phyloP scores from a whole-genome alignment of 1,140 invertebrate genomes.

The Drosophila sp. region DNA sequence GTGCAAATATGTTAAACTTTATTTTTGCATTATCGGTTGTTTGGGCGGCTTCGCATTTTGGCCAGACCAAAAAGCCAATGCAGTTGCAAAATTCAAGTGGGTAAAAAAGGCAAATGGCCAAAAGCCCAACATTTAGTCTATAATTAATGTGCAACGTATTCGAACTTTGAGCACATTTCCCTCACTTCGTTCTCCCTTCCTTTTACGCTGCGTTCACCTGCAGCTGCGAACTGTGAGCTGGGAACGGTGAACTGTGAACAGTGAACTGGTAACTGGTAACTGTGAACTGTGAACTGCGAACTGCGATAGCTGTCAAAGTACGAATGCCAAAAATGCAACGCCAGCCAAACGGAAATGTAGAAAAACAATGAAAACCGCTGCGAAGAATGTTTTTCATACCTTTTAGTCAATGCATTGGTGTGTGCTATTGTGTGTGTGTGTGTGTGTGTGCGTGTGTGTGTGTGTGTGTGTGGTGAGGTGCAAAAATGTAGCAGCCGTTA shows the following conservation, averaged over 20 bases:
- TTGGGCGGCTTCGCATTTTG: no score
- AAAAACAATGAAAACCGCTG: slow-evolving; percentile 79
- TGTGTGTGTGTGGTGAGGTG: slow-evolving; percentile 59
- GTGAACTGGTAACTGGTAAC: no score
- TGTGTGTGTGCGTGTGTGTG: slow-evolving; percentile 9
- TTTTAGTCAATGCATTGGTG: slow-evolving; percentile 32
- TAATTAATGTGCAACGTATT: slow-evolving; percentile 39
- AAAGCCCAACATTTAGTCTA: slow-evolving; percentile 10
- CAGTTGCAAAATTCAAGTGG: background rate
- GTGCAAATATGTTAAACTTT: no score
- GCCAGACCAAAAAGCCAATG: background rate
- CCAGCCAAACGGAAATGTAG: slow-evolving; percentile 66
- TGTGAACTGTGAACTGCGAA: background rate
- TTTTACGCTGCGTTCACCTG: no score
- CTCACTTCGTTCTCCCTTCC: background rate
- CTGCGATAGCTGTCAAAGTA: slow-evolving; percentile 66
- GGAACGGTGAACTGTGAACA: background rate
- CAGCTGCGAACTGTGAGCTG: background rate
- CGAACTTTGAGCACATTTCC: slow-evolving; percentile 2
- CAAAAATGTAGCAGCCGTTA: slow-evolving; percentile 81
- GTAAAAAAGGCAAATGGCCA: slow-evolving; percentile 13
- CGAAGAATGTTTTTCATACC: slow-evolving; percentile 82
- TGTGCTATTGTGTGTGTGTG: background rate
- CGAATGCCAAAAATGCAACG: slow-evolving; percentile 82
- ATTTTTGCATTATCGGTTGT: no score